These are phyloP conservation scores for Drosophila eugracilis DNA, from an alignment of 1,140 invertebrate species.

Conservation along the genomic window DNA sequence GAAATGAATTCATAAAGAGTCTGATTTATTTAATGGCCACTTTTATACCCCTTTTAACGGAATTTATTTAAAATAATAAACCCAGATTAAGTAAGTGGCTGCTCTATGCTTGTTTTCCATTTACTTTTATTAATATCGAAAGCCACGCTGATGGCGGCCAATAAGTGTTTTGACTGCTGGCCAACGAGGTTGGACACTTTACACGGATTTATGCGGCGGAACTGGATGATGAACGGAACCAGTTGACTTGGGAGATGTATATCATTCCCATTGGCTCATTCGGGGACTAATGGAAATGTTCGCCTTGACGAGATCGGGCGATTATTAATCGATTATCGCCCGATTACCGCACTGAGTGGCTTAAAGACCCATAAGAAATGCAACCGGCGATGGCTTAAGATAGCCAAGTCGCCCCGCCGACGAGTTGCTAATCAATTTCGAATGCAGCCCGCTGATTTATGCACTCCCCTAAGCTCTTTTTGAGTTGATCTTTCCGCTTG, in stretches of 20 bases:
- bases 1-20: no score
- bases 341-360: slow-evolving; percentile 24
- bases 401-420: not conserved
- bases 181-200: not conserved
- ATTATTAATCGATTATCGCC: slow-evolving; percentile 13
- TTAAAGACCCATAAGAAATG: slow-evolving; percentile 1
- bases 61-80: not conserved
- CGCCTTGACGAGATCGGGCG: not conserved
- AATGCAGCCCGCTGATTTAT: slow-evolving; percentile 26
- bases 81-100: not conserved
- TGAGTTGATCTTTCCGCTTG: slow-evolving; percentile 18
- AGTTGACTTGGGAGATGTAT: not conserved
- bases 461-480: slow-evolving; percentile 10
- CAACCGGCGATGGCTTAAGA: slow-evolving; percentile 14
- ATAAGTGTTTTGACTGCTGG: not conserved
- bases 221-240: not conserved
- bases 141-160: not conserved
- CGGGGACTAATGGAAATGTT: slow-evolving; percentile 16
- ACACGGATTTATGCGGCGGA: not conserved
- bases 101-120: not conserved
- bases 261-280: not conserved
- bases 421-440: slow-evolving; percentile 23
- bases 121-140: not conserved
- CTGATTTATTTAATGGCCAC: no score
- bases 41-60: no score